phyloP scores from a whole-genome alignment of 2,797 vertebrate species.

The Erpetoichthys calabaricus region DNA sequence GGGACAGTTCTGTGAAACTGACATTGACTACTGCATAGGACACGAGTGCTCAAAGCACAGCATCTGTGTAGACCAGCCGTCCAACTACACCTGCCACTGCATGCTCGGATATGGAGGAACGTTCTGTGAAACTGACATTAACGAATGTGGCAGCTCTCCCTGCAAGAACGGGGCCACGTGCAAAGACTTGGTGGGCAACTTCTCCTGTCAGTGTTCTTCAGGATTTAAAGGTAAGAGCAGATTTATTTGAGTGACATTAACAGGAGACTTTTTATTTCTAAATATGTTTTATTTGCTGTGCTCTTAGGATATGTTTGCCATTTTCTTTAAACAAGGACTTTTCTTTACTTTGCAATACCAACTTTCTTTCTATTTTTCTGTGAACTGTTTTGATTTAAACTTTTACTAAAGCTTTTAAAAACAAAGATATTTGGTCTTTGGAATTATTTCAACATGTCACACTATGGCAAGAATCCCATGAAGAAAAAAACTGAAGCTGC shows the following conservation, averaged over 20 bases:
- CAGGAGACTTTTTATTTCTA: too few species aligned
- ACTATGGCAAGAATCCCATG: too few species aligned
- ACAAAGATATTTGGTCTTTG: too few species aligned
- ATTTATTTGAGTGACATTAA: neutral
- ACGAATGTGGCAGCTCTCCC: slow-evolving; percentile 53
- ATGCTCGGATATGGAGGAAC: slow-evolving; percentile 48
- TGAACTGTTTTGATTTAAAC: too few species aligned
- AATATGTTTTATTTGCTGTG: too few species aligned
- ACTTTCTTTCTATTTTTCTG: too few species aligned
- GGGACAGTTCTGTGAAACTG: slow-evolving; percentile 41
- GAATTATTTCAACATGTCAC: too few species aligned
- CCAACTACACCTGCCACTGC: slow-evolving; percentile 56
- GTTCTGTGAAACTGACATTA: slow-evolving; percentile 53
- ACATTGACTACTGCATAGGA: slow-evolving; percentile 45
- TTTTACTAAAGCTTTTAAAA: too few species aligned
- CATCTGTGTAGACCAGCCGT: slow-evolving; percentile 41
- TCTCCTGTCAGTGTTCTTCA: slow-evolving; percentile 47
- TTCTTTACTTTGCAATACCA: too few species aligned
- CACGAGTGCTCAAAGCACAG: slow-evolving; percentile 50
- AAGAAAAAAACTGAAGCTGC: too few species aligned
- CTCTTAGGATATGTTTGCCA: too few species aligned
- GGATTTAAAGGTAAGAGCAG: slow-evolving; percentile 55
- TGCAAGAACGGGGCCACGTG: slow-evolving; percentile 53
- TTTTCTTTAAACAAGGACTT: too few species aligned
- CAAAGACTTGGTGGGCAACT: slow-evolving; percentile 44